Evolutionary conservation across 2,113 vertebrate species (phyloP).

Genomic region (Bos taurus): ARS-UCD2.0 NC_037330.1:115284001-115284500

Average conservation of each 20-base stretch:
- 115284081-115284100: fast-evolving
- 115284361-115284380: fast-evolving
- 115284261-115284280: too few species aligned
- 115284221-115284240: fast-evolving
- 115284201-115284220: fast-evolving
- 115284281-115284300: background rate
- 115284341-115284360: background rate
- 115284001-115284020: background rate
- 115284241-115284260: fast-evolving
- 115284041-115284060: fast-evolving
- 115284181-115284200: fast-evolving
- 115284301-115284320: fast-evolving
- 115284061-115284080: fast-evolving
- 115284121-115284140: fast-evolving
- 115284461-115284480: fast-evolving
- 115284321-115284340: fast-evolving
- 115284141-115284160: fast-evolving
- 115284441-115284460: background rate
- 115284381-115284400: fast-evolving
- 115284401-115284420: too few species aligned
- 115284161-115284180: fast-evolving
- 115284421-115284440: fast-evolving
- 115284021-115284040: fast-evolving
- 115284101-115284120: fast-evolving
- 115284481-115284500: fast-evolving